Conservation (phyloP, 2,888 invertebrate genomes). For the Campaea margaritaria region DNA sequence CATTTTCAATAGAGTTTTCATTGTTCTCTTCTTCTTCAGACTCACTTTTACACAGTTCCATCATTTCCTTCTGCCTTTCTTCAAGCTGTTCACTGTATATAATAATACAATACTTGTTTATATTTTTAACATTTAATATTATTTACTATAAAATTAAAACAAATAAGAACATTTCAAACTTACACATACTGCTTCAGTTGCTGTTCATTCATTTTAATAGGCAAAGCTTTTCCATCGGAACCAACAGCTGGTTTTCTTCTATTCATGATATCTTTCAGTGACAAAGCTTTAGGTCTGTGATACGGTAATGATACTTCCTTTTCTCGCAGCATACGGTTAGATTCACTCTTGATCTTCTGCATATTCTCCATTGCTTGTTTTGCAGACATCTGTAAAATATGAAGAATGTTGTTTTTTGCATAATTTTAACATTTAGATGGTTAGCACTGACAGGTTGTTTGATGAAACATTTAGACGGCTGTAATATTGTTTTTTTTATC, state of each 20-base stretch:
- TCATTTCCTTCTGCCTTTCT: slow-evolving; percentile 90
- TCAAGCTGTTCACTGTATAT: slow-evolving; percentile 86
- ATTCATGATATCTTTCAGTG: slow-evolving; percentile 91
- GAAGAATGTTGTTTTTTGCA: no score
- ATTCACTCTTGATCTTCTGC: slow-evolving; percentile 92
- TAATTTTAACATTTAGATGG: no score
- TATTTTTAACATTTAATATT: not conserved
- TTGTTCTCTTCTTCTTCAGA: slow-evolving; percentile 45
- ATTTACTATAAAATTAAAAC: not conserved
- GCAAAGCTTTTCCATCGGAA: slow-evolving; percentile 74
- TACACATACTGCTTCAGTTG: slow-evolving; percentile 88
- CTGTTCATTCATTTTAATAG: slow-evolving; percentile 88
- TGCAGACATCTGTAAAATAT: slow-evolving; percentile 83
- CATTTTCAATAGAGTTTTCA: not conserved
- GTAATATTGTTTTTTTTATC: no score
- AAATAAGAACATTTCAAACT: slow-evolving; percentile 53
- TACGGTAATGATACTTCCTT: slow-evolving; percentile 92
- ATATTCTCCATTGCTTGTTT: slow-evolving; percentile 89
- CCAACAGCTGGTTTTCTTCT: slow-evolving; percentile 68
- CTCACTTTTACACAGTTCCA: slow-evolving; percentile 91
- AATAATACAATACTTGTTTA: not conserved
- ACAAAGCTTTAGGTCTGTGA: slow-evolving; percentile 92
- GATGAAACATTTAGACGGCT: not conserved
- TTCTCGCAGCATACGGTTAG: slow-evolving; percentile 92
- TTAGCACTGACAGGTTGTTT: no score